Evolutionary conservation across 1,140 invertebrate genomes (phyloP).

Genomic region (Octopus sinensis): DNA sequence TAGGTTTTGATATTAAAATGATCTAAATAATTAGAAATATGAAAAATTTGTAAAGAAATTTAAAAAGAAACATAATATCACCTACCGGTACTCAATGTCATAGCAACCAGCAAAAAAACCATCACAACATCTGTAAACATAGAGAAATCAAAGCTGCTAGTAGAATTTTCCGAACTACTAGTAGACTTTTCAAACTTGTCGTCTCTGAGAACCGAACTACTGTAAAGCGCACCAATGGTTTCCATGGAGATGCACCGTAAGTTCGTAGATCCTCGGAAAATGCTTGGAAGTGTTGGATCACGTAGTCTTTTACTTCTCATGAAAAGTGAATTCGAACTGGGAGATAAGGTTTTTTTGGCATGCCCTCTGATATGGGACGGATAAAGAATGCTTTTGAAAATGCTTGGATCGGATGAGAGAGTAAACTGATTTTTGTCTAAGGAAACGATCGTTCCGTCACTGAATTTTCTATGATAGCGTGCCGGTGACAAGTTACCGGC

Average conservation of each 20-base stretch:
- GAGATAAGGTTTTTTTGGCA: too few species aligned
- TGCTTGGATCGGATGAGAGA: too few species aligned
- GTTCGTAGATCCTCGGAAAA: not conserved
- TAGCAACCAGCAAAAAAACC: not conserved
- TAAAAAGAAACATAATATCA: not conserved
- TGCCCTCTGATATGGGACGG: too few species aligned
- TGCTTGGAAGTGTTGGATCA: not conserved
- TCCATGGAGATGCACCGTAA: not conserved
- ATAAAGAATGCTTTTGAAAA: too few species aligned
- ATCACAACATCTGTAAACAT: not conserved
- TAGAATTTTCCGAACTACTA: not conserved
- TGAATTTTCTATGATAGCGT: not conserved
- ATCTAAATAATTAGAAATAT: too few species aligned
- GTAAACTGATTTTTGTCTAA: too few species aligned
- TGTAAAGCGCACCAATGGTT: not conserved
- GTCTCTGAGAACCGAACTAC: not conserved
- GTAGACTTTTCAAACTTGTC: not conserved
- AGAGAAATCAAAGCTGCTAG: not conserved
- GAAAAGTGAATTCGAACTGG: too few species aligned
- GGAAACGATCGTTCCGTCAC: not conserved
- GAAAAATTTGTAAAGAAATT: too few species aligned
- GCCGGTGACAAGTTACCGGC: constrained; percentile 4
- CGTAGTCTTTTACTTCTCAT: too few species aligned
- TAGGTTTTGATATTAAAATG: too few species aligned
- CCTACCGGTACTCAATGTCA: not conserved